Percentiles rank a stretch among this genome's conserved stretches.
These are phyloP conservation scores for Ictalurus furcatus DNA, from an alignment of 2,113 vertebrate genomes.

Conservation along the genomic window DNA sequence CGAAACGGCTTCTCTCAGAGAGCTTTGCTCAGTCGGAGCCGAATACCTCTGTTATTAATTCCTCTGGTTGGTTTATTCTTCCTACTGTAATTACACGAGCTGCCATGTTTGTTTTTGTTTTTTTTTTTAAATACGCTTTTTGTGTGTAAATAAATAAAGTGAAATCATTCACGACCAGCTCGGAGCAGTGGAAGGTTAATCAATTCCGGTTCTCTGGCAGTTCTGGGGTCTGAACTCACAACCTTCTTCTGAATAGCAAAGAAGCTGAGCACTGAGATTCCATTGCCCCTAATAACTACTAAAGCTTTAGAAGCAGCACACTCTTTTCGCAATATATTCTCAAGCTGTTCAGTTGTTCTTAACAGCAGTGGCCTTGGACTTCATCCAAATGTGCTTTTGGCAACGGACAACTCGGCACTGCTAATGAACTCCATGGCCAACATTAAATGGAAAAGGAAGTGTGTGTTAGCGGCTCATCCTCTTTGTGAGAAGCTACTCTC, in stretches of 20 bases:
- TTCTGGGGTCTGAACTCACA: background rate
- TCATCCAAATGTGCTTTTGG: constrained; percentile 62
- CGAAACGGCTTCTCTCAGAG: background rate
- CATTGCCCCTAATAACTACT: constrained; percentile 18
- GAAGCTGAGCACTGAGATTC: constrained; percentile 1
- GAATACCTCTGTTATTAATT: background rate
- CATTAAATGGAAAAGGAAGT: constrained; percentile 44
- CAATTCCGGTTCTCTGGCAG: background rate
- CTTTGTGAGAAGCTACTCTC: constrained; percentile 54
- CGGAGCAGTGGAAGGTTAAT: background rate
- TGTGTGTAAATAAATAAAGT: background rate
- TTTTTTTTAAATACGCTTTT: background rate
- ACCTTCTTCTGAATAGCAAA: background rate
- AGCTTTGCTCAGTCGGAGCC: background rate
- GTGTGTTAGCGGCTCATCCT: constrained; percentile 9
- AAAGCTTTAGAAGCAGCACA: constrained; percentile 12
- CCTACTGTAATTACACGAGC: background rate
- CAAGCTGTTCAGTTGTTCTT: constrained; percentile 40
- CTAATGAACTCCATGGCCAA: constrained; percentile 58
- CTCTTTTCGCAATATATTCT: constrained; percentile 28
- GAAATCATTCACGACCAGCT: background rate
- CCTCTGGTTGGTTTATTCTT: background rate
- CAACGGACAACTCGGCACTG: constrained; percentile 51
- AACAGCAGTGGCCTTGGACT: constrained; percentile 58
- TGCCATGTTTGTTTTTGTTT: too few relatives aligned